phyloP scores from a whole-genome alignment of 2,113 vertebrate species.

The Erythrocebus patas region DNA sequence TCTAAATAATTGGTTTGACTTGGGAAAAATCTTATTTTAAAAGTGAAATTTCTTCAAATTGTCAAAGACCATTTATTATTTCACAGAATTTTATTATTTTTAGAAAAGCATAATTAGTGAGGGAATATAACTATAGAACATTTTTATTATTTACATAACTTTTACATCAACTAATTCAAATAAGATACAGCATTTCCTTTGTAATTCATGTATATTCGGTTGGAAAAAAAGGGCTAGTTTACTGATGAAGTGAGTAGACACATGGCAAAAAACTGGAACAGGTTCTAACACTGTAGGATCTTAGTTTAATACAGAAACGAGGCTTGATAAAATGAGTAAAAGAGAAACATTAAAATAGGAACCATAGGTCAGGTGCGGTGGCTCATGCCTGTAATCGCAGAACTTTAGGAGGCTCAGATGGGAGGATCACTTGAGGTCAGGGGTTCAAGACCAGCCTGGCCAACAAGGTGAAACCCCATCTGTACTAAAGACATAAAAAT shows the following conservation, averaged over 20 bases:
- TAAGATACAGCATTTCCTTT: background rate
- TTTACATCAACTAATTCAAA: background rate
- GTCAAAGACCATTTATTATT: background rate
- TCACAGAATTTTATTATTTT: background rate
- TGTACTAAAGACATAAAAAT: too few relatives aligned
- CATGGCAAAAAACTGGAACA: background rate
- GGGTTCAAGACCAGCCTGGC: too few relatives aligned
- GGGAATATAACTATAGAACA: background rate
- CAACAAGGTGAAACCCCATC: too few relatives aligned
- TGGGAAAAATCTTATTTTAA: background rate
- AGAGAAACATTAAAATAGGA: background rate
- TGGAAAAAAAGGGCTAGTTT: background rate
- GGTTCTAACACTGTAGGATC: background rate
- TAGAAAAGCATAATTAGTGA: background rate
- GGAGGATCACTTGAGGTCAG: too few relatives aligned
- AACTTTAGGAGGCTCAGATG: too few relatives aligned
- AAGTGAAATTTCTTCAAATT: background rate
- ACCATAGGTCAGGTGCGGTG: too few relatives aligned
- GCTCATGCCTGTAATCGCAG: too few relatives aligned
- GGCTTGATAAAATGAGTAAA: background rate
- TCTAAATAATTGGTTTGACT: background rate
- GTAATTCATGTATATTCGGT: background rate
- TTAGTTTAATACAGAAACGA: background rate
- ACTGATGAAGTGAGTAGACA: background rate
- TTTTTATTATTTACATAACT: background rate